phyloP scores from a whole-genome alignment of 92 coral and sea anemone genomes.

The Epizoanthus illoricatus region DNA sequence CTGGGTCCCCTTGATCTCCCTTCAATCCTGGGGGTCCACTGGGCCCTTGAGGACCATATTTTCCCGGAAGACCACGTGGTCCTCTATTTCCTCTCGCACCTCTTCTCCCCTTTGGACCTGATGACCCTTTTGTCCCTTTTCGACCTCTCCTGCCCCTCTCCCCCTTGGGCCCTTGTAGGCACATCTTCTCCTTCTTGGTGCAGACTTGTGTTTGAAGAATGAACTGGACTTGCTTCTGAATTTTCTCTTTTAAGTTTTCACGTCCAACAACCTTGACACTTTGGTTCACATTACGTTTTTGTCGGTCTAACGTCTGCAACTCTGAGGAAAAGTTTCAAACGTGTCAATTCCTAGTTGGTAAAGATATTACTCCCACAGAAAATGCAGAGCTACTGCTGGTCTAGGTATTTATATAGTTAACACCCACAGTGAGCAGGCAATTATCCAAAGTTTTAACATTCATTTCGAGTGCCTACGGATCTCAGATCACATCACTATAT shows the following conservation, averaged over 20 bases:
- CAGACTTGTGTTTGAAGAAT: slow-evolving; percentile 31
- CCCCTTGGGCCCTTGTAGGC: slow-evolving; percentile 44
- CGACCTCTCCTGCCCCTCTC: slow-evolving; percentile 40
- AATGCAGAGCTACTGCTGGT: too few species aligned
- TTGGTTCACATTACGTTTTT: not conserved
- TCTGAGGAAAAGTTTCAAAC: not conserved
- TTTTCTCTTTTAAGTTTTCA: not conserved
- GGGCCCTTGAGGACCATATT: not conserved
- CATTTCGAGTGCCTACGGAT: too few species aligned
- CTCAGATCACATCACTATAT: too few species aligned
- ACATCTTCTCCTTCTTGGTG: slow-evolving; percentile 12
- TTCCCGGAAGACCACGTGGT: not conserved
- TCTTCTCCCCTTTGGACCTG: slow-evolving; percentile 7
- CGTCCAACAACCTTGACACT: not conserved
- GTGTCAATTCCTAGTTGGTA: not conserved
- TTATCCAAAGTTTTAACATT: too few species aligned
- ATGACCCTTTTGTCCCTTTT: slow-evolving; percentile 18
- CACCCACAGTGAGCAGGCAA: too few species aligned
- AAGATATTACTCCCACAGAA: not conserved
- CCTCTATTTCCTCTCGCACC: not conserved
- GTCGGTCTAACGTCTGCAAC: not conserved
- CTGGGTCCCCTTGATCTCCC: not conserved
- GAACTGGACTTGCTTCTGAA: not conserved
- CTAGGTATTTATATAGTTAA: too few species aligned
- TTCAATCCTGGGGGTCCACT: not conserved